Conservation (phyloP, 2,113 vertebrate species). For the Saccopteryx leptura region DNA sequence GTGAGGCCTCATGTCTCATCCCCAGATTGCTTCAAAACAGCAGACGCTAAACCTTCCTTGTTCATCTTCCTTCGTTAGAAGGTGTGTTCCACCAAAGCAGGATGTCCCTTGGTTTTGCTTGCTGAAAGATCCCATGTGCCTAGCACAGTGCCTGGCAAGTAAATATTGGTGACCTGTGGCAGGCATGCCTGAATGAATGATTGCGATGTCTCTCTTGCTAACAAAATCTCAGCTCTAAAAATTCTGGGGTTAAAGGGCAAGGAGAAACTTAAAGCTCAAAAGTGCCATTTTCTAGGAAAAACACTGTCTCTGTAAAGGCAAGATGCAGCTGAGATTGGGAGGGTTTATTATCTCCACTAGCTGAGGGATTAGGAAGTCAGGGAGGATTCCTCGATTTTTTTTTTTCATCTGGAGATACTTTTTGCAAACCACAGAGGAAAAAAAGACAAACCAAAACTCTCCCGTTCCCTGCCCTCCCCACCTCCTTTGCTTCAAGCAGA, state of each 20-base stretch:
- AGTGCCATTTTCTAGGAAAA: slow-evolving; percentile 48
- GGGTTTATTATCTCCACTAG: neutral
- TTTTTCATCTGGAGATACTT: slow-evolving; percentile 32
- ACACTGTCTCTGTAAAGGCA: neutral
- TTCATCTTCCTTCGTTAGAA: neutral
- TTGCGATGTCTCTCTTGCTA: neutral
- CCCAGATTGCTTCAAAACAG: neutral
- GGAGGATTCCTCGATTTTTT: slow-evolving; percentile 4
- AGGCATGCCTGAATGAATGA: neutral
- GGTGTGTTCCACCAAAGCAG: neutral
- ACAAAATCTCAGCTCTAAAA: neutral
- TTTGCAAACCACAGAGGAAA: slow-evolving; percentile 73
- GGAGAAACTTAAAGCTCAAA: neutral
- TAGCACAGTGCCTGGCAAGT: neutral
- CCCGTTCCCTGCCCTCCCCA: rapidly evolving
- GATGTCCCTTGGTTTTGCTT: neutral
- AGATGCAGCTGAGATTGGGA: neutral
- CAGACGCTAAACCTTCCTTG: neutral
- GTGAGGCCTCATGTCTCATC: neutral
- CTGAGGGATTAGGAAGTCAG: neutral
- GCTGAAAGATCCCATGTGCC: neutral
- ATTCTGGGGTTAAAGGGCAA: neutral
- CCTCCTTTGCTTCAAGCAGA: neutral
- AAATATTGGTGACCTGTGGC: rapidly evolving
- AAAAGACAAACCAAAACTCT: slow-evolving; percentile 42